These are phyloP conservation scores for Actinia equina DNA, from an alignment of 64 coral and sea anemone species.

Conservation along the genomic window DNA sequence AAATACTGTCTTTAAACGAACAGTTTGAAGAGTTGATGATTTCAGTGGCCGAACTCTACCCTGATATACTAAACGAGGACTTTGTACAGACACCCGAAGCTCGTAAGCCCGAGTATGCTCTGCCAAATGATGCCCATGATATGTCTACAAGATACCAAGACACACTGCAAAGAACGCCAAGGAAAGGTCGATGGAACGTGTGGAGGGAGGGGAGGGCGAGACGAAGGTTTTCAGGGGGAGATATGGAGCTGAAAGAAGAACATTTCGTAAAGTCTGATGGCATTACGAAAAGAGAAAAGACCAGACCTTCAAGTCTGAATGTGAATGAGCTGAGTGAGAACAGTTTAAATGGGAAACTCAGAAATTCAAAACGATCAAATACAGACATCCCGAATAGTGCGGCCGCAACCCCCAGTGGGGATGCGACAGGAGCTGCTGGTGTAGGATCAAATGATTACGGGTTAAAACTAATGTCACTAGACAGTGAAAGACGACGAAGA, in stretches of 20 bases:
- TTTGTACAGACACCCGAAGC: background rate
- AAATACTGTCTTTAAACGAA: conserved; percentile 30
- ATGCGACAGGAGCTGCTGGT: background rate
- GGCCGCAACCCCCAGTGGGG: background rate
- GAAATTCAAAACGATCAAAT: background rate
- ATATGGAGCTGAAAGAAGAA: background rate
- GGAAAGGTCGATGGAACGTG: conserved; percentile 17
- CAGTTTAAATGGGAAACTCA: background rate
- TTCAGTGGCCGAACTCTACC: conserved; percentile 43
- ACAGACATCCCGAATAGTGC: background rate
- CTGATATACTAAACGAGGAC: conserved; percentile 46
- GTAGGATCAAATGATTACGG: background rate
- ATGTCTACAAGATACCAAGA: background rate
- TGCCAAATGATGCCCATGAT: background rate
- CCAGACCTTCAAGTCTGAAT: conserved; percentile 13
- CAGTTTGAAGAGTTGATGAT: conserved; percentile 44
- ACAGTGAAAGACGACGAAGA: conserved; percentile 43
- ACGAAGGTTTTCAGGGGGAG: background rate
- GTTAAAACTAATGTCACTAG: background rate
- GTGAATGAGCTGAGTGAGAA: background rate
- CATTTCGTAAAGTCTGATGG: background rate
- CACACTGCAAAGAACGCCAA: background rate
- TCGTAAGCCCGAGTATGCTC: background rate
- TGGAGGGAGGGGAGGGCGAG: background rate
- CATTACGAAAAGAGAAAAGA: background rate